Conservation (phyloP, 2,797 vertebrate species). For the Phoebastria nigripes region DNA sequence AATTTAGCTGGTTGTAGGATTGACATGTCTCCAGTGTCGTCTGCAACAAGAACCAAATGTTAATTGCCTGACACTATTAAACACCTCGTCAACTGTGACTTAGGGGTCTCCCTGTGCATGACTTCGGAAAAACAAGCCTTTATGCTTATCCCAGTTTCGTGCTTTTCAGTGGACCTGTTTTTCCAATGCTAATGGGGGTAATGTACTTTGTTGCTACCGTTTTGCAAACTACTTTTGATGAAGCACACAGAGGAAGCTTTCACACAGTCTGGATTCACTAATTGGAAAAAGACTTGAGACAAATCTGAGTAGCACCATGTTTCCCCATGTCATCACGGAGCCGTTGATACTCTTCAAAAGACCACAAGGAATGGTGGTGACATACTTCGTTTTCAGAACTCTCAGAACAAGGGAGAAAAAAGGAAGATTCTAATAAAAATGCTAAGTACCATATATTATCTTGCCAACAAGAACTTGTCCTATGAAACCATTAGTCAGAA, state of each 20-base stretch:
- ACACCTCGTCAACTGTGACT: conserved; percentile 29
- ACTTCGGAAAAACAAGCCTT: conserved; percentile 45
- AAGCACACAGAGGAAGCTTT: conserved; percentile 20
- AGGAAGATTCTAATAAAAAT: conserved; percentile 50
- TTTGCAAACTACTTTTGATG: conserved; percentile 30
- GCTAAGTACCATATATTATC: not conserved
- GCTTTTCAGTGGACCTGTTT: conserved; percentile 11
- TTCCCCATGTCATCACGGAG: conserved; percentile 39
- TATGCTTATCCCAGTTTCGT: conserved; percentile 11
- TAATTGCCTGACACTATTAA: conserved; percentile 53
- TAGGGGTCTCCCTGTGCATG: conserved; percentile 10
- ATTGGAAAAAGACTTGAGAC: conserved; percentile 55
- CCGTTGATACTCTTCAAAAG: conserved; percentile 1
- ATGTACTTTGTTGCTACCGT: not conserved
- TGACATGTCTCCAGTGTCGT: not conserved
- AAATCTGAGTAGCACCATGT: conserved; percentile 5
- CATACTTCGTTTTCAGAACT: not conserved
- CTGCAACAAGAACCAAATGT: conserved; percentile 14
- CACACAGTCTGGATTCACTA: conserved; percentile 27
- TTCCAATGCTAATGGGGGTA: conserved; percentile 17
- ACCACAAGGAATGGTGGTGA: conserved; percentile 56
- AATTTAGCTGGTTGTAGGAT: not conserved
- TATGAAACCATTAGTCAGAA: not conserved
- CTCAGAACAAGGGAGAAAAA: conserved; percentile 4
- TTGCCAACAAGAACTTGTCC: not conserved